Base-by-base conservation (phyloP, 2,888 invertebrate species). In the Rambutsinella grinnellia region DNA sequence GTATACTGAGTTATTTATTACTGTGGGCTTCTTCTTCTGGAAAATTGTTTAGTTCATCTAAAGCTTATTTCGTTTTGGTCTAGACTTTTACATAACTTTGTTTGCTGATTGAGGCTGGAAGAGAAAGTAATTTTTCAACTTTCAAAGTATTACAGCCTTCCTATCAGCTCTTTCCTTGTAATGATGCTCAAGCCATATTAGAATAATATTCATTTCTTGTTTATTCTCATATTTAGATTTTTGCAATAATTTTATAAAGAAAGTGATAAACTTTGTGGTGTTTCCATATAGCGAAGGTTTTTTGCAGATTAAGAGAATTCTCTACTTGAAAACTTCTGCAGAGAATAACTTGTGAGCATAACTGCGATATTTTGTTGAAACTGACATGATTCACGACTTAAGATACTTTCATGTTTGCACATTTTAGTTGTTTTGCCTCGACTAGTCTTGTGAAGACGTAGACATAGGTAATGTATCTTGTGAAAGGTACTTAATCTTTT, bases 301-400 rank as follows among this genome's bases (percentile, higher is more conserved):
- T n/a, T n/a, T n/a, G n/a, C n/a, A n/a, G n/a, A n/a, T n/a, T n/a
- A n/a, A n/a, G n/a, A n/a, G n/a, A n/a, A n/a, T n/a, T n/a, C n/a
- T n/a, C n/a, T n/a, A n/a, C n/a, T n/a, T n/a, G n/a, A n/a, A n/a
- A n/a, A n/a, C n/a, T n/a, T n/a, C n/a, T n/a, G n/a, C n/a, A n/a
- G n/a, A n/a, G n/a, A n/a, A n/a, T n/a, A n/a, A n/a, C n/a, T n/a
- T n/a, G n/a, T n/a, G n/a, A 26, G 24, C 13, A 23, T 56, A n/a
- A 23, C 8, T 15, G 51, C 51, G n/a, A n/a, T 15, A 51, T 60
- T 60, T 19, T 19, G 21, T 60, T 36, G 46, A 19, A 46, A 44
- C 13, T 62, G 62, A 62, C 62, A 62, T 62, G 62, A 62, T 62
- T 44, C 46, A 62, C 26, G 62, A 24, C 49, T 15, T 3, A n/a